These are phyloP conservation scores for Bucorvus abyssinicus DNA, from an alignment of 2,797 vertebrate species.

Conservation along the genomic window DNA sequence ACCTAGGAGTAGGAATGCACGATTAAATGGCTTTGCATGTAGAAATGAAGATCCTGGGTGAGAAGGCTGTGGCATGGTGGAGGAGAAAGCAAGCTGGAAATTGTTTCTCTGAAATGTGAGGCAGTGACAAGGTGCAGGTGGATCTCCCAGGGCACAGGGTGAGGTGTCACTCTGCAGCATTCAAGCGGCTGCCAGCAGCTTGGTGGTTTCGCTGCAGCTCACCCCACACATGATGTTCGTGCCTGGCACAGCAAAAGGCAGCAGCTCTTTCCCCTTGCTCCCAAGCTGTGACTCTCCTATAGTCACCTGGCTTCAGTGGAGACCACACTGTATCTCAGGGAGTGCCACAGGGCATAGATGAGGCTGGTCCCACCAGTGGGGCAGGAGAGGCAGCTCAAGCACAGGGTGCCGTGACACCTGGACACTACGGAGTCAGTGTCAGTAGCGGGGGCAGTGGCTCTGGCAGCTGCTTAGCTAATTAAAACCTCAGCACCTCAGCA, in stretches of 20 bases:
- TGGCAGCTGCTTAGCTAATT: neutral
- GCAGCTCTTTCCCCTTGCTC: neutral
- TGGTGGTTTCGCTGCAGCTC: neutral
- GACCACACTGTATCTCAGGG: neutral
- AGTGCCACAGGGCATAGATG: too few relatives aligned
- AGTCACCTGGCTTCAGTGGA: neutral
- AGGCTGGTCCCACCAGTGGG: neutral
- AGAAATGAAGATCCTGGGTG: neutral
- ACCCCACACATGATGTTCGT: neutral
- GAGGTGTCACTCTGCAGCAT: neutral
- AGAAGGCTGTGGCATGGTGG: accelerated
- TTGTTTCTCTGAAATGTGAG: neutral
- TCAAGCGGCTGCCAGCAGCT: neutral
- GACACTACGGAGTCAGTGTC: neutral
- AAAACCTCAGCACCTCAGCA: accelerated
- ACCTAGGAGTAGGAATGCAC: neutral
- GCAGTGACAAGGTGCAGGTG: accelerated
- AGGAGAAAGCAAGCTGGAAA: neutral
- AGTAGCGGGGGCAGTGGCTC: accelerated
- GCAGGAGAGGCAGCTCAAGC: neutral
- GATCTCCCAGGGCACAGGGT: neutral
- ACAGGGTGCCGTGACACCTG: accelerated
- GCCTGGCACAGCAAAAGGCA: accelerated
- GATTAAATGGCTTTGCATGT: neutral
- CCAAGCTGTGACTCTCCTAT: accelerated